A percentile compares a stretch with the other conserved stretches of the same genome.
These are phyloP conservation scores for Sylvicola cinctus DNA, from an alignment of 2,888 invertebrate species.

Conservation along the genomic window DNA sequence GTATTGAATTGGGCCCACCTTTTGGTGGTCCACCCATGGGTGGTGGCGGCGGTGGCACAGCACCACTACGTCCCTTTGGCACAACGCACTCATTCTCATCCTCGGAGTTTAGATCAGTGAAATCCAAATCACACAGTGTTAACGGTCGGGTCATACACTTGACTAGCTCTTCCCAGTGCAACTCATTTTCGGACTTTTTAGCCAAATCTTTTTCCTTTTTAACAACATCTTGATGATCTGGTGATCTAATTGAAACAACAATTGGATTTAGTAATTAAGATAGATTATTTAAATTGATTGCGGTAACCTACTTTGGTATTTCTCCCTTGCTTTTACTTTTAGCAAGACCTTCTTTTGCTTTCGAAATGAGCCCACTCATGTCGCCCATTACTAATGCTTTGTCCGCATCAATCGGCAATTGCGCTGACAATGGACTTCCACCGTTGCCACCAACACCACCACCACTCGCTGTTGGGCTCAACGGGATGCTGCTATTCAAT, in stretches of 20 bases:
- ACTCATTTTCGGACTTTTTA: constrained; percentile 80
- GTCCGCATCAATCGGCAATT: constrained; percentile 28
- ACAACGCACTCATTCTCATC: constrained; percentile 68
- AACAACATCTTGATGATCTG: constrained; percentile 52
- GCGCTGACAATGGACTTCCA: constrained; percentile 11
- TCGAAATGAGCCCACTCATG: constrained; percentile 76
- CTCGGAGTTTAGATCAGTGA: constrained; percentile 75
- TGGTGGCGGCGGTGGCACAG: constrained; percentile 61
- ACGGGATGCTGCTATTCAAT: constrained; percentile 42
- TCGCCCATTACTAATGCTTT: constrained; percentile 40
- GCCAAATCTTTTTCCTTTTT: constrained; percentile 44
- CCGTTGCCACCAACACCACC: too few relatives aligned
- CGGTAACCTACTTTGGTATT: constrained; percentile 18
- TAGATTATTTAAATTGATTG: constrained; percentile 1
- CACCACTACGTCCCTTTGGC: constrained; percentile 40
- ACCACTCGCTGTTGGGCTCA: constrained; percentile 18
- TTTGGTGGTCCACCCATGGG: constrained; percentile 44
- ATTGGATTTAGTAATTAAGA: not conserved
- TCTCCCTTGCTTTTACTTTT: constrained; percentile 65
- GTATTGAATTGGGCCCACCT: constrained; percentile 15
- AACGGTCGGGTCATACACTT: constrained; percentile 52
- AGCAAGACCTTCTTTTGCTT: constrained; percentile 81
- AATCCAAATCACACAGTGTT: constrained; percentile 86
- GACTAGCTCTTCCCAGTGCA: constrained; percentile 88
- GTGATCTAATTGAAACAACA: constrained; percentile 6